Conservation (phyloP, 2,888 invertebrate genomes). For the Megastigmus dorsalis region DNA sequence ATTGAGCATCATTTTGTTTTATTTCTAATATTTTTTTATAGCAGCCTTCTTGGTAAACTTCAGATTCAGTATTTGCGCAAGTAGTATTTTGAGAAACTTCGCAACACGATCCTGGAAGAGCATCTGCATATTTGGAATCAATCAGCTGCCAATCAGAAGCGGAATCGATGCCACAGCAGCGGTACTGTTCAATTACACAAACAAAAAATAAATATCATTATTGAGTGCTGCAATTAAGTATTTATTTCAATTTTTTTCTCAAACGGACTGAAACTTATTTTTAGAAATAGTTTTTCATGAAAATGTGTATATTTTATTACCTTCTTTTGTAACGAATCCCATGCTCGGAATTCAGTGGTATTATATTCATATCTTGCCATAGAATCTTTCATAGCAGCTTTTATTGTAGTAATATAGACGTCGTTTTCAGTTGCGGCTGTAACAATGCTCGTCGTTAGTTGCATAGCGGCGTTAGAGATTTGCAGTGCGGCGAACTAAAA, state of each 20-base stretch:
- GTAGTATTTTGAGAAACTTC: constrained; percentile 25
- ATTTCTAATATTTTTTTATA: constrained; percentile 76
- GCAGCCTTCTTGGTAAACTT: constrained; percentile 74
- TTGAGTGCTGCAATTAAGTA: too few relatives aligned
- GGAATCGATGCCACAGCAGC: constrained; percentile 68
- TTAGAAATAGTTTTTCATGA: neutral
- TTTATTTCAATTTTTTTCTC: too few relatives aligned
- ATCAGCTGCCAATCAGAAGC: constrained; percentile 63
- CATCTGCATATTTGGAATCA: constrained; percentile 29
- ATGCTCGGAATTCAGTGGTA: constrained; percentile 79
- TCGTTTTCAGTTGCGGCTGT: constrained; percentile 86
- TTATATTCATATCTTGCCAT: constrained; percentile 77
- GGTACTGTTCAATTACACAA: constrained; percentile 59
- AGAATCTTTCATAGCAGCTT: constrained; percentile 80
- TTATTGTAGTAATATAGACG: constrained; percentile 81
- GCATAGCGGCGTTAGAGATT: constrained; percentile 86
- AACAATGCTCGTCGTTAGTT: constrained; percentile 89
- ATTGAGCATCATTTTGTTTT: constrained; percentile 76
- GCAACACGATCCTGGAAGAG: constrained; percentile 67
- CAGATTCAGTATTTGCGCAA: constrained; percentile 38
- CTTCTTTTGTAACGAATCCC: constrained; percentile 86
- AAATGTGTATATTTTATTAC: constrained; percentile 76
- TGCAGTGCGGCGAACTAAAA: constrained; percentile 86
- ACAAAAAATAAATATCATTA: too few relatives aligned
- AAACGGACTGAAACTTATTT: neutral